Conservation (phyloP, 2,888 invertebrate species). For the Heteromurus nitidus region DNA sequence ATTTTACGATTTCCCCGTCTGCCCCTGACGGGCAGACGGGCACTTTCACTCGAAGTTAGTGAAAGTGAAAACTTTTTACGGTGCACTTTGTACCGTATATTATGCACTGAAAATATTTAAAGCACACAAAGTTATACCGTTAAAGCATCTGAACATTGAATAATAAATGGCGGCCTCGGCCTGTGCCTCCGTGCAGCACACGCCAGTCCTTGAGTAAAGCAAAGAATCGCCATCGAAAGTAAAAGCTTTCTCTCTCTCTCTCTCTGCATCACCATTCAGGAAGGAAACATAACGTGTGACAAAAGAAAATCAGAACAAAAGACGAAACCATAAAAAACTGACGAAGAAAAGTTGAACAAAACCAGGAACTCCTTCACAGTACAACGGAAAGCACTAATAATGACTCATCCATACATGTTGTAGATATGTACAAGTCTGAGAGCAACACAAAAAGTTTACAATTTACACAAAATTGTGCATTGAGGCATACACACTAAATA, state of each 20-base stretch:
- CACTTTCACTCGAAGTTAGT: background rate
- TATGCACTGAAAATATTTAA: constrained; percentile 10
- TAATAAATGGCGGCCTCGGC: no score
- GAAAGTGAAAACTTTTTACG: background rate
- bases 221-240: background rate
- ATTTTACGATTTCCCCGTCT: background rate
- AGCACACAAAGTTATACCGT: constrained; percentile 9
- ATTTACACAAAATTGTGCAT: no score
- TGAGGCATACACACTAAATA: no score
- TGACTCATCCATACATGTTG: no score
- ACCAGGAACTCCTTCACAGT: background rate
- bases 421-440: no score
- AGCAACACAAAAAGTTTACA: no score
- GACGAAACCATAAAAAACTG: constrained; percentile 32
- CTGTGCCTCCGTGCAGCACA: background rate
- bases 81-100: background rate
- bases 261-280: constrained; percentile 3
- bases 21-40: no score
- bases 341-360: constrained; percentile 14
- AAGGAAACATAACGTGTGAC: constrained; percentile 45
- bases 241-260: background rate
- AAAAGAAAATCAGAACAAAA: constrained; percentile 53
- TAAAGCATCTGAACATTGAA: background rate
- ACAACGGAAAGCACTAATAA: no score
- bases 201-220: background rate